These are phyloP conservation scores for Macroglossus sobrinus DNA, from an alignment of 2,113 vertebrate genomes.

Conservation along the genomic window DNA sequence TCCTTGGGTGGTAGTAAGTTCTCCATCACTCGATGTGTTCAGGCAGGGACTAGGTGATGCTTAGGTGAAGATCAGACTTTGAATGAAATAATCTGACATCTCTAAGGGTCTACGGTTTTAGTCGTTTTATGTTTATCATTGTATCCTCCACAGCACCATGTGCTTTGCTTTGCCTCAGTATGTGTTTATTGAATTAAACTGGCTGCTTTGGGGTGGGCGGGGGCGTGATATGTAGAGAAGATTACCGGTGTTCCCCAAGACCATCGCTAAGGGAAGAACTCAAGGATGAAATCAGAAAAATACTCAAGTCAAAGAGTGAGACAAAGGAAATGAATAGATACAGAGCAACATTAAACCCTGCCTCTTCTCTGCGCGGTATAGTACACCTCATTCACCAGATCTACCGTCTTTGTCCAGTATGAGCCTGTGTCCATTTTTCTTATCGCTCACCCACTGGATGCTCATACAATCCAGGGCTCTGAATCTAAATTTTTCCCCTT, in stretches of 20 bases:
- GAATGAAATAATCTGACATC: not conserved
- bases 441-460: not conserved
- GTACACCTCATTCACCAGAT: not conserved
- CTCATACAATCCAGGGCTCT: not conserved
- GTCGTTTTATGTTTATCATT: not conserved
- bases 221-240: not conserved
- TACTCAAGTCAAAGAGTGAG: not conserved
- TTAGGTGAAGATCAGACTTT: not conserved
- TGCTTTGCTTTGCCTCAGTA: not conserved
- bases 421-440: not conserved
- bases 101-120: not conserved
- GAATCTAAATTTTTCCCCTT: not conserved
- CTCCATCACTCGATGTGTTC: not conserved
- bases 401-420: rapidly evolving
- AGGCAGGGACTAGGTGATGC: not conserved
- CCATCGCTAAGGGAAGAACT: not conserved
- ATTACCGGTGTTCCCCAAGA: not conserved
- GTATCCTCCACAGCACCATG: too few species aligned
- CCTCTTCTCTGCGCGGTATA: not conserved
- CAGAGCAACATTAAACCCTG: not conserved
- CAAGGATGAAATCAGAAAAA: not conserved
- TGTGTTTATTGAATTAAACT: not conserved
- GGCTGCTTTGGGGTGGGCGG: too few species aligned
- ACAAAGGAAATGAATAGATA: not conserved
- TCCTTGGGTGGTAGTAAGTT: not conserved